Evolutionary conservation across 1,140 invertebrate species (phyloP).

Genomic region (Gryllus bimaculatus): DNA sequence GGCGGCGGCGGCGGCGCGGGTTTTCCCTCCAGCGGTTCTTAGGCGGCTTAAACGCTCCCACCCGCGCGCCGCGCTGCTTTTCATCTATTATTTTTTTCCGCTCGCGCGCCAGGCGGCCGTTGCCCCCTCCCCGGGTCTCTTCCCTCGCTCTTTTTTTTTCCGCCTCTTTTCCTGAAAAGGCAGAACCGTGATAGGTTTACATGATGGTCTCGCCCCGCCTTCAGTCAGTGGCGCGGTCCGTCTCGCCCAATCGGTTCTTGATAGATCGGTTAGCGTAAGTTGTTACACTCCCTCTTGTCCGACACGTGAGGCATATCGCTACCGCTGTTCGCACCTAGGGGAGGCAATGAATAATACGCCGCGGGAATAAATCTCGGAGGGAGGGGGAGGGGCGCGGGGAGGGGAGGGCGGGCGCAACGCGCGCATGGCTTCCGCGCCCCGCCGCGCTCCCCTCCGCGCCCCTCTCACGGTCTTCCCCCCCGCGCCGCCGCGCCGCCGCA

Average conservation of each 20-base stretch:
- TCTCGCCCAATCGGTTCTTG: conserved; percentile 24
- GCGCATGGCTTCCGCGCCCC: background rate
- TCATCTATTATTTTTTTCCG: background rate
- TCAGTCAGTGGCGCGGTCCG: conserved; percentile 15
- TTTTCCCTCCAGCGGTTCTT: conserved; percentile 17
- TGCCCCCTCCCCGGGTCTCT: background rate
- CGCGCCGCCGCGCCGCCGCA: no score
- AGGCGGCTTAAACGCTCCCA: background rate
- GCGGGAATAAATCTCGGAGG: background rate
- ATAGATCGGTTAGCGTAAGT: conserved; percentile 23
- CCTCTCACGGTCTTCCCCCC: background rate
- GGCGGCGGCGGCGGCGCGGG: background rate
- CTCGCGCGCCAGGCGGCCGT: background rate
- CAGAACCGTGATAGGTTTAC: conserved; percentile 23
- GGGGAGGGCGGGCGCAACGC: background rate
- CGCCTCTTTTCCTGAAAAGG: conserved; percentile 22
- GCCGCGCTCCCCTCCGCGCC: background rate
- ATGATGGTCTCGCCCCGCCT: conserved; percentile 23
- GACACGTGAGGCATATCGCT: conserved; percentile 11
- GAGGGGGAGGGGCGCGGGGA: conserved; percentile 17
- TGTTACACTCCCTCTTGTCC: conserved; percentile 22
- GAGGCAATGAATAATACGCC: conserved; percentile 12
- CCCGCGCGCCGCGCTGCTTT: background rate
- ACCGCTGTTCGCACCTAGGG: conserved; percentile 6
- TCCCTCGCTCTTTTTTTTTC: conserved; percentile 17